Conservation (phyloP, 2,797 vertebrate species). For the Crax fasciolata region DNA sequence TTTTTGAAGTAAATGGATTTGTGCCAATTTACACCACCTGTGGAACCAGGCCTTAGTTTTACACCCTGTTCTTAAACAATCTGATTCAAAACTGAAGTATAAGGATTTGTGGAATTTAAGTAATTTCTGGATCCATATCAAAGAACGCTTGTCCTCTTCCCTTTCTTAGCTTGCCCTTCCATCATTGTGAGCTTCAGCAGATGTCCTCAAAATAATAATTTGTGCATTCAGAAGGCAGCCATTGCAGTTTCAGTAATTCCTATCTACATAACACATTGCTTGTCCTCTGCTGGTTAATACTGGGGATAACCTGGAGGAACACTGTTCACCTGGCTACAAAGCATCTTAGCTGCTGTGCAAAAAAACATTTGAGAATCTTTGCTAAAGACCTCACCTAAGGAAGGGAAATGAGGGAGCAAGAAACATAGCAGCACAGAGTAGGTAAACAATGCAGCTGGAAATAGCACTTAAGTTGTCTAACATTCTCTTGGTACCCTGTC, state of each 20-base stretch:
- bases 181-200: neutral
- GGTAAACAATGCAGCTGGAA: conserved; percentile 4
- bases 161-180: neutral
- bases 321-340: neutral
- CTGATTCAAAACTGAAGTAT: neutral
- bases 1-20: conserved; percentile 14
- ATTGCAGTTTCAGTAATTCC: neutral
- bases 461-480: neutral
- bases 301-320: neutral
- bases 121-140: neutral
- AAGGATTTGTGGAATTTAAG: neutral
- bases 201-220: neutral
- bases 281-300: neutral
- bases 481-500: neutral
- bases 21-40: neutral
- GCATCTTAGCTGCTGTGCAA: neutral
- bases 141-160: neutral
- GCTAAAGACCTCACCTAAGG: neutral
- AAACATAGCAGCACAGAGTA: neutral
- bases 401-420: neutral
- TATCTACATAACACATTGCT: neutral
- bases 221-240: neutral
- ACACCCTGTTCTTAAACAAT: conserved; percentile 61
- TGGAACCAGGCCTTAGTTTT: conserved; percentile 20
- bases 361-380: neutral